A percentile compares a stretch with the other conserved stretches of the same genome.
phyloP scores from a whole-genome alignment of 2,797 vertebrate species.

The Oceanodroma leucorhoa region DNA sequence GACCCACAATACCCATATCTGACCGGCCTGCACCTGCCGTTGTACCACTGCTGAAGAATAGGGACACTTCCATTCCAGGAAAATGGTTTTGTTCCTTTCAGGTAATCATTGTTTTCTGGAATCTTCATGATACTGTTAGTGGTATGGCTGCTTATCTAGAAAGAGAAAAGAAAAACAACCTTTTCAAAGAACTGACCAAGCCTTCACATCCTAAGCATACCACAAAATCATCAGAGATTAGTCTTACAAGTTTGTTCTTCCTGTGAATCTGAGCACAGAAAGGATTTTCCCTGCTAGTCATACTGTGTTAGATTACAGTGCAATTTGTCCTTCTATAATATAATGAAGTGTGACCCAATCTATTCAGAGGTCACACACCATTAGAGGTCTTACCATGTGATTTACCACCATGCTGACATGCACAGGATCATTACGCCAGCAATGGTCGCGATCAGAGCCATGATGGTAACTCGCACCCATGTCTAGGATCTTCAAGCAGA shows the following conservation, averaged over 20 bases:
- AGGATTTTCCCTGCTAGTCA: not conserved
- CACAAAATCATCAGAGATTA: not conserved
- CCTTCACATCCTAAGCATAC: not conserved
- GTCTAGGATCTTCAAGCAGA: slow-evolving; percentile 86
- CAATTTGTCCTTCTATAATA: not conserved
- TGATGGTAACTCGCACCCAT: slow-evolving; percentile 80
- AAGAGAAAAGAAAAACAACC: not conserved
- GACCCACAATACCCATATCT: slow-evolving; percentile 85
- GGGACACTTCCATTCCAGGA: slow-evolving; percentile 85
- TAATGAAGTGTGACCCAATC: not conserved
- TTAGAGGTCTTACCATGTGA: slow-evolving; percentile 77
- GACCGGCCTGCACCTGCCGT: slow-evolving; percentile 78
- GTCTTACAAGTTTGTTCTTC: not conserved
- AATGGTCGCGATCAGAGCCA: slow-evolving; percentile 72
- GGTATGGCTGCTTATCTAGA: slow-evolving; percentile 53
- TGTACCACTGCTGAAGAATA: slow-evolving; percentile 80
- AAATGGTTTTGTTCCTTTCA: slow-evolving; percentile 79
- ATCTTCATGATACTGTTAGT: slow-evolving; percentile 47
- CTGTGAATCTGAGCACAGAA: not conserved
- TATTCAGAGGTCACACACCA: not conserved
- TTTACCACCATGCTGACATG: slow-evolving; percentile 82
- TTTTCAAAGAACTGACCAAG: not conserved
- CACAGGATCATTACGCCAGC: slow-evolving; percentile 78
- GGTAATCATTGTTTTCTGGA: slow-evolving; percentile 50
- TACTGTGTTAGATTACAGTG: not conserved